phyloP scores from a whole-genome alignment of 2,888 invertebrate species.

The Muschampia staudingeri region DNA sequence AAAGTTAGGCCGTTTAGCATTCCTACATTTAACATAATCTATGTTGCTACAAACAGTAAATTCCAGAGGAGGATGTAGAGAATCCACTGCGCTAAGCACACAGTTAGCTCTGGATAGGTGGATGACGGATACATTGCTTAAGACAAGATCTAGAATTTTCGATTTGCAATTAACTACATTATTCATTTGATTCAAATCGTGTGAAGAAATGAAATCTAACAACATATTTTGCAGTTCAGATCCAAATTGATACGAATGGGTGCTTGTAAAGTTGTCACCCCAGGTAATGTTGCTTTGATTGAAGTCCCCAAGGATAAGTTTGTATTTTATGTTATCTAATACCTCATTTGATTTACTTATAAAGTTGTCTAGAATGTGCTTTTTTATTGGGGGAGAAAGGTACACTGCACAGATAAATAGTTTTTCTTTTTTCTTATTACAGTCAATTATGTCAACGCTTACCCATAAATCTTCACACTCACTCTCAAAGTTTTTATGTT shows the following conservation, averaged over 20 bases:
- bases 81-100: background rate
- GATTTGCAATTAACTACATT: background rate
- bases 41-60: background rate
- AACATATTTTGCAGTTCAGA: background rate
- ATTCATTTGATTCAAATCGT: slow-evolving; percentile 18
- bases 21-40: background rate
- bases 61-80: slow-evolving; percentile 1
- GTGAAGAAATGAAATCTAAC: slow-evolving; percentile 20
- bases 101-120: background rate
- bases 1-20: background rate
- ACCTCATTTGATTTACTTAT: slow-evolving; percentile 14
- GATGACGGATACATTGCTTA: background rate
- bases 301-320: slow-evolving; percentile 23
- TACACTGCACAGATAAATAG: slow-evolving; percentile 29
- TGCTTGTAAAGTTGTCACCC: background rate
- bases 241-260: background rate
- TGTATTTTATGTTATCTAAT: slow-evolving; percentile 9
- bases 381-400: slow-evolving; percentile 17
- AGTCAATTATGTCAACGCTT: slow-evolving; percentile 14
- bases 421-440: background rate
- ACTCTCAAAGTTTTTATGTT: slow-evolving; percentile 23
- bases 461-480: slow-evolving; percentile 37
- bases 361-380: slow-evolving; percentile 6
- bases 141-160: background rate
- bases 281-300: slow-evolving; percentile 27